Base-by-base conservation (phyloP, 2,888 invertebrate species). In the Chymomyza procnemis region DNA sequence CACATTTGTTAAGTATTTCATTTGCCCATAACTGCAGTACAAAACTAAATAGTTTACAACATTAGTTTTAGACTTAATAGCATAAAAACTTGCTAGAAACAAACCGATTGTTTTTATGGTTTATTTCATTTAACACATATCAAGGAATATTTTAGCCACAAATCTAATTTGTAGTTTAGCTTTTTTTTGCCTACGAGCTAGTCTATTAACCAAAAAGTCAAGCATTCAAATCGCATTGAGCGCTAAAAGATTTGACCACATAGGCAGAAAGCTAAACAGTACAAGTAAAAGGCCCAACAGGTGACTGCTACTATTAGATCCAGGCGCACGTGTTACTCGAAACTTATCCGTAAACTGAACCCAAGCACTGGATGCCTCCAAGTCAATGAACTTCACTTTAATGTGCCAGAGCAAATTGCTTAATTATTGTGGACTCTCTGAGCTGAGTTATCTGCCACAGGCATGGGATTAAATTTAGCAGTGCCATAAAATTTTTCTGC, bases 351-450 rank as follows among this genome's bases (percentile, higher is more conserved):
- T 41, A 41, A 41, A 12, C 34, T 12, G 34, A 41, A 12, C 34
- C 34, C 3, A 41, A 12, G 34, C 34, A 12, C 34, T 41, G 34
- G 12, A 1, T 3, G 3, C 12, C 34, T 41, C 1, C 34, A 12
- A 12, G 34, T 12, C 34, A 54, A 30, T 30, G 56, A 56, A 6
- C n/a, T 6, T 2, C 54, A 64, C 79, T 82, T 80, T 85, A 74
- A 80, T 76, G 78, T 85, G 69, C 12, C 58, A 69, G 66, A 69
- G 68, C 77, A 41, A 84, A 86, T 86, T 86, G 85, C 74, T 86
- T 81, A 86, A 81, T 86, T 86, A 81, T 86, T 77, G 64, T 12
- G 73, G 76, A 74, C 74, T 61, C 41, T 65, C 66, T 1, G 56
- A 18, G 61, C 5, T 18, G 8, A 64, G 26, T 41, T 41, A 41